phyloP scores from a whole-genome alignment of 2,888 invertebrate genomes.

The Agrypnus murinus region DNA sequence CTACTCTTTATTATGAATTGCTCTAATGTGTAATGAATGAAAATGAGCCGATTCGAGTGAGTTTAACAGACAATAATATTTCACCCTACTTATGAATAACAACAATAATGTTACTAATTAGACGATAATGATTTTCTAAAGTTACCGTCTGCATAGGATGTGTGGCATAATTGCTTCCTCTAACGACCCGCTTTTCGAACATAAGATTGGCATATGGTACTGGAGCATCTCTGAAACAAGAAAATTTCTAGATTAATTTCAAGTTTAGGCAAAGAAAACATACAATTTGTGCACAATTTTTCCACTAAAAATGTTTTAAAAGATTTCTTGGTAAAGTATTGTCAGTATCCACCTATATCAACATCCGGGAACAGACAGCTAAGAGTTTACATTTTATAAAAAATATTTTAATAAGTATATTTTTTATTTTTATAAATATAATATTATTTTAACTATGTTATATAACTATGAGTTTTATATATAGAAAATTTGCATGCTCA shows the following conservation, averaged over 20 bases:
- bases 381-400: no score
- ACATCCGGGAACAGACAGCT: no score
- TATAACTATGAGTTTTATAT: no score
- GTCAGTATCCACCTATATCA: no score
- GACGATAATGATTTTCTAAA: conserved; percentile 4
- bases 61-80: neutral
- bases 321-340: no score
- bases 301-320: neutral
- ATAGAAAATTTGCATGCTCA: no score
- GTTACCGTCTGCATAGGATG: conserved; percentile 68
- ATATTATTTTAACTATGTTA: no score
- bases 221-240: conserved; percentile 70
- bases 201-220: conserved; percentile 87
- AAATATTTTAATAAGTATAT: no score
- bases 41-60: conserved; percentile 53
- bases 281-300: conserved; percentile 1
- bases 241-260: neutral
- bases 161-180: conserved; percentile 86
- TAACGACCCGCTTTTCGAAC: conserved; percentile 90
- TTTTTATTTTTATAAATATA: no score
- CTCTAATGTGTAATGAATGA: neutral
- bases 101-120: neutral
- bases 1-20: no score
- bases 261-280: no score
- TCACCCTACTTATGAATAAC: neutral